phyloP scores from a whole-genome alignment of 2,113 vertebrate species.

The Aldabrachelys gigantea region DNA sequence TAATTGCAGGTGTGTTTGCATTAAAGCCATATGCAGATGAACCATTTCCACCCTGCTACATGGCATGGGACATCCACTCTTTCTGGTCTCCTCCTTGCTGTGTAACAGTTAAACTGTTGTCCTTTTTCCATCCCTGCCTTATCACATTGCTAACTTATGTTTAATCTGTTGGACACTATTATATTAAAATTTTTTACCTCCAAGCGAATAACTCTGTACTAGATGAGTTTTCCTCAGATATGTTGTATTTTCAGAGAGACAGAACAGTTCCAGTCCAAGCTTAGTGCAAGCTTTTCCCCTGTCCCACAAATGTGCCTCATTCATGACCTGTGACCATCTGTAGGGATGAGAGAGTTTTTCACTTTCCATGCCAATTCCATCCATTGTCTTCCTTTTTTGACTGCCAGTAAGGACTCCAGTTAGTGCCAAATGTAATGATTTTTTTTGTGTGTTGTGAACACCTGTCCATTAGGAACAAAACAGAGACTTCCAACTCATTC shows the following conservation, averaged over 20 bases:
- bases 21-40: neutral
- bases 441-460: slow-evolving; percentile 48
- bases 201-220: slow-evolving; percentile 11
- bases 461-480: slow-evolving; percentile 59
- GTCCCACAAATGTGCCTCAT: neutral
- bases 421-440: neutral
- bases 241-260: neutral
- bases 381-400: slow-evolving; percentile 50
- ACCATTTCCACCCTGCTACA: neutral
- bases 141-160: neutral
- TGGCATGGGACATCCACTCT: neutral
- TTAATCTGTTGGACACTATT: neutral
- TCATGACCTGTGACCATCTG: slow-evolving; percentile 56
- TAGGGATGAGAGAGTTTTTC: slow-evolving; percentile 53
- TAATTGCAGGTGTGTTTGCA: neutral
- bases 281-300: neutral
- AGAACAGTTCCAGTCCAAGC: neutral
- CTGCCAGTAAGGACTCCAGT: slow-evolving; percentile 40
- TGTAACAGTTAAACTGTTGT: neutral
- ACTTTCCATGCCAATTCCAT: slow-evolving; percentile 53
- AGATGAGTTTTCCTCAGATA: slow-evolving; percentile 1
- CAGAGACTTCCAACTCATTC: slow-evolving; percentile 2
- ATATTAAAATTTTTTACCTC: neutral
- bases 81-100: neutral
- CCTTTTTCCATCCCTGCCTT: neutral